phyloP scores from a whole-genome alignment of 2,888 invertebrate genomes.

The Dasysyrphus albostriatus region DNA sequence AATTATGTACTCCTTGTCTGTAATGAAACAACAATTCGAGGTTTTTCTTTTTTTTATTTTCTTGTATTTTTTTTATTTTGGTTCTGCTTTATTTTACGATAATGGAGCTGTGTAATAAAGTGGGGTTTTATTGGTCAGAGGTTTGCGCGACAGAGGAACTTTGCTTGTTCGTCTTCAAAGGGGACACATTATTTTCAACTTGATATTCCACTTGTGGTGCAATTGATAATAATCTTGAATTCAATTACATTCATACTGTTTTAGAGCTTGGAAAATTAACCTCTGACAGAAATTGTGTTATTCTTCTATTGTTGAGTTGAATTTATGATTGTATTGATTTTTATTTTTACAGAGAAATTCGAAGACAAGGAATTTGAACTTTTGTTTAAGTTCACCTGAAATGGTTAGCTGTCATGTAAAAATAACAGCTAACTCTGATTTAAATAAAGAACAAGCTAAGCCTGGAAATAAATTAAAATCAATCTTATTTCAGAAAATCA shows the following conservation, averaged over 20 bases:
- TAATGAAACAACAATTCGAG: slow-evolving; percentile 57
- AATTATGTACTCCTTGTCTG: slow-evolving; percentile 54
- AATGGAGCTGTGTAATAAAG: slow-evolving; percentile 54
- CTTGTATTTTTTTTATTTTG: slow-evolving; percentile 14
- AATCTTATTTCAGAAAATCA: no score
- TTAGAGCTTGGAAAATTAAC: not conserved
- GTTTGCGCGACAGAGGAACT: slow-evolving; percentile 3
- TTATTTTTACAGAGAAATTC: no score
- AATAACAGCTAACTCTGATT: no score
- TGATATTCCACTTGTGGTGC: slow-evolving; percentile 21
- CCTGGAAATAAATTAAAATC: no score
- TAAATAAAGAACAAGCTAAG: no score
- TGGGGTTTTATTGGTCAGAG: slow-evolving; percentile 44
- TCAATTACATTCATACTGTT: slow-evolving; percentile 16
- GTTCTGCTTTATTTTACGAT: slow-evolving; percentile 39
- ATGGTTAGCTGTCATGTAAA: no score
- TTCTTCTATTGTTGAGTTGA: no score
- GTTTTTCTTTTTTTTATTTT: slow-evolving; percentile 14
- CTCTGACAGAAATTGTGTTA: not conserved
- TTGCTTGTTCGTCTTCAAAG: slow-evolving; percentile 3
- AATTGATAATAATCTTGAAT: slow-evolving; percentile 10
- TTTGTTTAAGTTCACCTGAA: no score
- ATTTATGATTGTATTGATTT: no score
- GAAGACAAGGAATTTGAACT: no score
- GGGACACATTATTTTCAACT: slow-evolving; percentile 33